phyloP scores from a whole-genome alignment of 2,113 vertebrate species.

The Actinemys pallida region DNA sequence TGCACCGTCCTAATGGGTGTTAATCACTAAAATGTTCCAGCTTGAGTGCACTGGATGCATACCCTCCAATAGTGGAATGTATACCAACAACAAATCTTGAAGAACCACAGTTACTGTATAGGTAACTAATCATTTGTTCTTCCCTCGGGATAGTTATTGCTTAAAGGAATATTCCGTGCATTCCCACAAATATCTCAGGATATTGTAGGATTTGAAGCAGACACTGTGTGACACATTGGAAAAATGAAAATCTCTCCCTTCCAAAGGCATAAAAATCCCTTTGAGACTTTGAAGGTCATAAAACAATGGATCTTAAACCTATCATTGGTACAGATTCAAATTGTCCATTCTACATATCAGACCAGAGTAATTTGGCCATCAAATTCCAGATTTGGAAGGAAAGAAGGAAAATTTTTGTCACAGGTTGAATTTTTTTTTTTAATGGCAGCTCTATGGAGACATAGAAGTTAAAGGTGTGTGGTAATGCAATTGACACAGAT shows the following conservation, averaged over 20 bases:
- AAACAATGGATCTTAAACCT: conserved; percentile 5
- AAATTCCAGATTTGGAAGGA: neutral
- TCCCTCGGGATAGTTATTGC: neutral
- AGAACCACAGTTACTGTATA: neutral
- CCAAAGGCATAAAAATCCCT: neutral
- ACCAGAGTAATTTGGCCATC: neutral
- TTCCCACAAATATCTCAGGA: neutral
- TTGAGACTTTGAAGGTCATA: neutral
- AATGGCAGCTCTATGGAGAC: neutral
- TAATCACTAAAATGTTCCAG: neutral
- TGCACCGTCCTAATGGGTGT: neutral
- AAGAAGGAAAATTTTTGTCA: neutral
- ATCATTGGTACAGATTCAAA: neutral
- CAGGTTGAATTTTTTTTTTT: neutral
- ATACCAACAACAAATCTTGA: neutral
- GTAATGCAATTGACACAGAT: neutral
- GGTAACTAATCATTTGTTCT: neutral
- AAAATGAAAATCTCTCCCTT: neutral
- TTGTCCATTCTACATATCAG: neutral
- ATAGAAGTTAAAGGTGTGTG: neutral
- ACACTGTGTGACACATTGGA: neutral
- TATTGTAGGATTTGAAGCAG: neutral
- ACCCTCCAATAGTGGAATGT: neutral
- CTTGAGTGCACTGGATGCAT: neutral
- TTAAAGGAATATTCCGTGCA: conserved; percentile 21